Conservation (phyloP, 2,113 vertebrate genomes). For the Osmerus mordax region DNA sequence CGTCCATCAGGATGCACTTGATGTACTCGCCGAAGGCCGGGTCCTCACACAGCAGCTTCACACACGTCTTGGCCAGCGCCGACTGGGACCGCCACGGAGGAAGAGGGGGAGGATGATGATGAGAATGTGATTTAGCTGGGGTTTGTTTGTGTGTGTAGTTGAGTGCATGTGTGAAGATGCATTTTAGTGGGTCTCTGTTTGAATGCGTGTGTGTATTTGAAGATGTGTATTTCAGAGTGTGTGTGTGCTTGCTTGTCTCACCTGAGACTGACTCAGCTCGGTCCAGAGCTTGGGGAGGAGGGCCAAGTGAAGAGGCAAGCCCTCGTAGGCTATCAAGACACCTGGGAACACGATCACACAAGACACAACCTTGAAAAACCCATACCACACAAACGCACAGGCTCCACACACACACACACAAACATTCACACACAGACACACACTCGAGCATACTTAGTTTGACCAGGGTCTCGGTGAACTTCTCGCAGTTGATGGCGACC, state of each 20-base stretch:
- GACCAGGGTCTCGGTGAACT: slow-evolving; percentile 97
- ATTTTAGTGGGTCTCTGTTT: background rate
- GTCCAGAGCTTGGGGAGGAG: slow-evolving; percentile 98
- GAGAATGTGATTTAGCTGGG: background rate
- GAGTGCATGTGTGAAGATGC: background rate
- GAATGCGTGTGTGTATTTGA: background rate
- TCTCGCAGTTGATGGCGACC: slow-evolving; percentile 99
- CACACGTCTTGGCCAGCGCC: slow-evolving; percentile 88
- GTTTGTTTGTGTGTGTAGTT: background rate
- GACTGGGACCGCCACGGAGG: slow-evolving; percentile 69
- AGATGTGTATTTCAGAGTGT: background rate
- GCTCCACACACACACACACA: background rate
- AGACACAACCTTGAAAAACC: background rate
- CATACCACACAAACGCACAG: background rate
- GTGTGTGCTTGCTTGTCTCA: slow-evolving; percentile 43
- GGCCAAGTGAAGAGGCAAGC: slow-evolving; percentile 91
- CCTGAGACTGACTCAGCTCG: slow-evolving; percentile 95
- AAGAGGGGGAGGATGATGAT: too few species aligned
- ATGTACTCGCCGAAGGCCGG: slow-evolving; percentile 97
- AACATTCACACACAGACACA: background rate
- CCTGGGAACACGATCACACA: slow-evolving; percentile 68
- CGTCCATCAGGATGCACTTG: slow-evolving; percentile 97
- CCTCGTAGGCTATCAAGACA: slow-evolving; percentile 97
- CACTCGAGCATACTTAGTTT: slow-evolving; percentile 89
- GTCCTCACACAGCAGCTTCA: slow-evolving; percentile 96